Evolutionary conservation across 2,888 invertebrate species (phyloP).

Genomic region (Cynaeus angustus): DNA sequence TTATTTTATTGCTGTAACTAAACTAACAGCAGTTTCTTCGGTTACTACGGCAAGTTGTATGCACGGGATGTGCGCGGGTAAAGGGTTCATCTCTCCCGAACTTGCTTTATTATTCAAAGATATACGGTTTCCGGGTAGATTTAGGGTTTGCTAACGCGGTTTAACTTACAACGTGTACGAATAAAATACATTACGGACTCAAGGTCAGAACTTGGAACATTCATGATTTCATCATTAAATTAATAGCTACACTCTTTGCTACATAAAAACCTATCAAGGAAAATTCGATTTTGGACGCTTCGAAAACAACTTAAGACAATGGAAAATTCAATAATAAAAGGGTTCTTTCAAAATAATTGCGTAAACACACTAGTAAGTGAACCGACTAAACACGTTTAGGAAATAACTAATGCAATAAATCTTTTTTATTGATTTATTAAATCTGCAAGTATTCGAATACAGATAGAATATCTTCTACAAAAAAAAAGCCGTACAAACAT

Average conservation of each 20-base stretch:
- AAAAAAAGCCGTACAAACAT: no score
- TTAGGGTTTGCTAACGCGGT: constrained; percentile 25
- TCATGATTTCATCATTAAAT: constrained; percentile 4
- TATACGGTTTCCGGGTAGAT: constrained; percentile 37
- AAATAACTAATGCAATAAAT: no score
- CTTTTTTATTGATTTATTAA: no score
- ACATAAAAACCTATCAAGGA: not conserved
- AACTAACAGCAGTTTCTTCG: constrained; percentile 25
- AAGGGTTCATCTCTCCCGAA: constrained; percentile 11
- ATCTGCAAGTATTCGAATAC: no score
- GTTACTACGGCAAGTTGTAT: not conserved
- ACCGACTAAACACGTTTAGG: no score
- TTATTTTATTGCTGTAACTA: constrained; percentile 33
- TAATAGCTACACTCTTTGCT: not conserved
- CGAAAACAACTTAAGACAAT: no score
- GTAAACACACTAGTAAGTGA: no score
- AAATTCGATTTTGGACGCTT: not conserved
- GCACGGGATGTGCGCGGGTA: constrained; percentile 21
- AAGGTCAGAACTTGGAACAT: constrained; percentile 13
- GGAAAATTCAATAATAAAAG: no score
- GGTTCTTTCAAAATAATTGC: no score
- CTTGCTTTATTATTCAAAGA: constrained; percentile 41
- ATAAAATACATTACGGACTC: constrained; percentile 24
- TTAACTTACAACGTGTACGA: constrained; percentile 25
- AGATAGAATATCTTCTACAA: no score